phyloP scores from a whole-genome alignment of 1,140 invertebrate species.

The Meteorus sp. region DNA sequence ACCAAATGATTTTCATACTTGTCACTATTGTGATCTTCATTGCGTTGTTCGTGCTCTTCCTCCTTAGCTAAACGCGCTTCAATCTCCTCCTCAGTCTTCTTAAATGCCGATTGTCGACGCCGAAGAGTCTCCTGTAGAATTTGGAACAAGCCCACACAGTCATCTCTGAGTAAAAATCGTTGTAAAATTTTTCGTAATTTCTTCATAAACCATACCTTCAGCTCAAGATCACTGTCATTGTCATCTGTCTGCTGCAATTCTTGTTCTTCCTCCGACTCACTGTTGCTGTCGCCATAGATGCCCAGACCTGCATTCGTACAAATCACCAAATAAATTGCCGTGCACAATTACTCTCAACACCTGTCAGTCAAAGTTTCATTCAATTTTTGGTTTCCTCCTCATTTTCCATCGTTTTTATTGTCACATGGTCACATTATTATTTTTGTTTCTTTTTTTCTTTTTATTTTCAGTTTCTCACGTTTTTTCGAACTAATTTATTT shows the following conservation, averaged over 20 bases:
- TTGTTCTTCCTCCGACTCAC: slow-evolving; percentile 57
- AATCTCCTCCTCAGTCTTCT: slow-evolving; percentile 61
- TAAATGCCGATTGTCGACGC: slow-evolving; percentile 59
- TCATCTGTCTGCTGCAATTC: slow-evolving; percentile 47
- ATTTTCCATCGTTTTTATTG: too few species aligned
- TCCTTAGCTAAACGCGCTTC: slow-evolving; percentile 57
- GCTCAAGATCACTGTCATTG: slow-evolving; percentile 58
- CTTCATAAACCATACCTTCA: slow-evolving; percentile 46
- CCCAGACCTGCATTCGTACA: slow-evolving; percentile 54
- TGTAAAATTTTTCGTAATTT: neutral
- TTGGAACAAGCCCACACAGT: too few species aligned
- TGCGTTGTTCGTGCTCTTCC: slow-evolving; percentile 47
- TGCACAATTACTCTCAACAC: too few species aligned
- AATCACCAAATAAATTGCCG: slow-evolving; percentile 16
- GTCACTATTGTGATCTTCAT: slow-evolving; percentile 36
- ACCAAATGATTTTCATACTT: slow-evolving; percentile 54
- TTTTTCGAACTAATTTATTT: too few species aligned
- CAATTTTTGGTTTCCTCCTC: too few species aligned
- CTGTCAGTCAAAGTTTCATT: too few species aligned
- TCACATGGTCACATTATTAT: too few species aligned
- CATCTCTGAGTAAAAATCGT: neutral
- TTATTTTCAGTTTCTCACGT: too few species aligned
- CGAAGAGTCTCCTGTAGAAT: slow-evolving; percentile 52
- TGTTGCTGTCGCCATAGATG: slow-evolving; percentile 61
- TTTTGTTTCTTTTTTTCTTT: neutral